Evolutionary conservation across 2,113 vertebrate species (phyloP).

Genomic region (Speoplatyrhinus poulsoni): DNA sequence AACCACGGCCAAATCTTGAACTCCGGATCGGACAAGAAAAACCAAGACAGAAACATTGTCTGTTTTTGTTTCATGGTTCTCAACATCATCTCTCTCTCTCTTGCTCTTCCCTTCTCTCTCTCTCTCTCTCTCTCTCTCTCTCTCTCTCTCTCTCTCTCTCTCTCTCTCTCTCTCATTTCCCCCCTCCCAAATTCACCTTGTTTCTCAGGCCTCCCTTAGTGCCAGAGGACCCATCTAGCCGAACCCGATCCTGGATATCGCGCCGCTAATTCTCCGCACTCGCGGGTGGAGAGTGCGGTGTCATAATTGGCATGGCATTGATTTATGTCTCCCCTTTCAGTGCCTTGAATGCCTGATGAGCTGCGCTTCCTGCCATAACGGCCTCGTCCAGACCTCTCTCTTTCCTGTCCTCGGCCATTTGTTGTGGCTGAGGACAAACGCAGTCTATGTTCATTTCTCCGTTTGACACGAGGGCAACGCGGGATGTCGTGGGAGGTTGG

Average conservation of each 20-base stretch:
- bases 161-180: not conserved
- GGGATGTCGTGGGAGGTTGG: constrained; percentile 25
- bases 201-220: constrained; percentile 12
- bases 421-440: constrained; percentile 61
- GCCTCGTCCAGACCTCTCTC: constrained; percentile 53
- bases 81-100: not conserved
- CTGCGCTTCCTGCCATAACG: constrained; percentile 70
- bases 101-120: no score
- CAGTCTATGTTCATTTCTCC: constrained; percentile 62
- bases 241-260: constrained; percentile 71
- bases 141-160: constrained; percentile 16
- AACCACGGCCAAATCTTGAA: no score
- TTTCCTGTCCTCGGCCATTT: constrained; percentile 56
- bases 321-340: constrained; percentile 75
- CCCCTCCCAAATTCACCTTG: constrained; percentile 30
- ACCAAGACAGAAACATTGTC: constrained; percentile 25
- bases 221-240: constrained; percentile 49
- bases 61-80: not conserved
- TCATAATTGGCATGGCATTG: constrained; percentile 77
- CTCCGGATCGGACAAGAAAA: constrained; percentile 7
- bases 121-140: constrained; percentile 28
- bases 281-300: constrained; percentile 61
- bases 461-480: constrained; percentile 52
- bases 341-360: constrained; percentile 71
- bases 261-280: constrained; percentile 73